These are phyloP conservation scores for Sebastes hubbsi DNA, from an alignment of 2,797 vertebrate species.

Conservation along the genomic window DNA sequence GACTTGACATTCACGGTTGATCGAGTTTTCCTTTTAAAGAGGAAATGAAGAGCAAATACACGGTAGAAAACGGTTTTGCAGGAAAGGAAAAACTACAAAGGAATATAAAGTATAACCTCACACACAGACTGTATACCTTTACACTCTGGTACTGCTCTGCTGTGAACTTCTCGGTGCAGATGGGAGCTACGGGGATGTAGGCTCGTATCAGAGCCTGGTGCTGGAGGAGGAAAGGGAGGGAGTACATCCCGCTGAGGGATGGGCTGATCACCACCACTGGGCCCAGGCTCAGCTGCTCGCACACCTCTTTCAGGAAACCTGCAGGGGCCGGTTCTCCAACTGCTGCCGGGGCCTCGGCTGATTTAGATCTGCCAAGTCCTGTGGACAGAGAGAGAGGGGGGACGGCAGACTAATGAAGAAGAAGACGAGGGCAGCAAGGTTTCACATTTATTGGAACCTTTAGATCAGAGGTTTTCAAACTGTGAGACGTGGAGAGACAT, in stretches of 20 bases:
- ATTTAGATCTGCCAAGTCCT: conserved; percentile 90
- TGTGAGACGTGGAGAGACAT: not conserved
- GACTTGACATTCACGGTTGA: conserved; percentile 34
- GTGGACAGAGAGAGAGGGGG: not conserved
- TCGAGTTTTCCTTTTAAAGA: conserved; percentile 15
- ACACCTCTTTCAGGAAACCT: conserved; percentile 86
- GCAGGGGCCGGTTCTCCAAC: conserved; percentile 86
- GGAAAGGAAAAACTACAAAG: not conserved
- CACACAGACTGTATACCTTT: conserved; percentile 83
- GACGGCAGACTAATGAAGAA: not conserved
- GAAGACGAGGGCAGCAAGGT: not conserved
- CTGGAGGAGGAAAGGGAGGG: conserved; percentile 90
- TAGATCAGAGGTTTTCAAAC: not conserved
- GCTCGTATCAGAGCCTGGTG: conserved; percentile 85
- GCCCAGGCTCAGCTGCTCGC: conserved; percentile 82
- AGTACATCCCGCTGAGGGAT: conserved; percentile 97
- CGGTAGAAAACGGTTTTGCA: not conserved
- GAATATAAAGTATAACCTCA: not conserved
- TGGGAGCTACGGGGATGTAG: conserved; percentile 93
- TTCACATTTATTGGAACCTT: not conserved
- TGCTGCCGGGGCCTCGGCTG: conserved; percentile 79
- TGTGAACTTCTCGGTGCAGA: conserved; percentile 93
- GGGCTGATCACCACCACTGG: conserved; percentile 92
- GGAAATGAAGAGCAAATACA: not conserved
- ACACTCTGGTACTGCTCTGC: conserved; percentile 84